phyloP scores from a whole-genome alignment of 1,140 invertebrate genomes.

The Anastatus disparis region DNA sequence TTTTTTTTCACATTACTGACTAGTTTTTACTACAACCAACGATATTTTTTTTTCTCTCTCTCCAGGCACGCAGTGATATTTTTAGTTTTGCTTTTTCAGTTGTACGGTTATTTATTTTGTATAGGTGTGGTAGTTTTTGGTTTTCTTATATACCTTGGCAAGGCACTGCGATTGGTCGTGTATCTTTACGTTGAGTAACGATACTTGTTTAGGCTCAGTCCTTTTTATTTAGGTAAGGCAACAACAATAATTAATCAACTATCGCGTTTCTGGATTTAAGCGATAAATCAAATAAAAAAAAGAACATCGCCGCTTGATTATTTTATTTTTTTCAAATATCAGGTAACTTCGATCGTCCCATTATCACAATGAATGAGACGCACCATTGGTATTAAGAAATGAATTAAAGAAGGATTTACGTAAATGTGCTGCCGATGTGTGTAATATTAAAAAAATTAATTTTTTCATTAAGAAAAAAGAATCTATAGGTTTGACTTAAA shows the following conservation, averaged over 20 bases:
- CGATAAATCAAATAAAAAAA: constrained; percentile 23
- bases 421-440: no score
- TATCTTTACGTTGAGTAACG: neutral
- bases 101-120: no score
- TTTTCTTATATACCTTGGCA: constrained; percentile 23
- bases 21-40: constrained; percentile 43
- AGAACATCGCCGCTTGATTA: constrained; percentile 18
- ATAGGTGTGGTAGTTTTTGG: no score
- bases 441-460: no score
- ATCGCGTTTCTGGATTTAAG: constrained; percentile 8
- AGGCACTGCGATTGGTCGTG: constrained; percentile 29
- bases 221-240: constrained; percentile 27
- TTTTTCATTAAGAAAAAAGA: no score
- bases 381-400: constrained; percentile 22
- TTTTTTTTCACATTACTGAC: constrained; percentile 43
- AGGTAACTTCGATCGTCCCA: constrained; percentile 37
- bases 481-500: no score
- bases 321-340: constrained; percentile 5
- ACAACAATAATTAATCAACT: constrained; percentile 35
- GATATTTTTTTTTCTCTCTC: constrained; percentile 4
- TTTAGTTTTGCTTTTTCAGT: constrained; percentile 6
- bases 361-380: constrained; percentile 13
- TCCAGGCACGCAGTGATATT: constrained; percentile 38
- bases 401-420: neutral
- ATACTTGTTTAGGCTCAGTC: constrained; percentile 23